Conservation (phyloP, 1,140 invertebrate species). For the Bombus superbus region DNA sequence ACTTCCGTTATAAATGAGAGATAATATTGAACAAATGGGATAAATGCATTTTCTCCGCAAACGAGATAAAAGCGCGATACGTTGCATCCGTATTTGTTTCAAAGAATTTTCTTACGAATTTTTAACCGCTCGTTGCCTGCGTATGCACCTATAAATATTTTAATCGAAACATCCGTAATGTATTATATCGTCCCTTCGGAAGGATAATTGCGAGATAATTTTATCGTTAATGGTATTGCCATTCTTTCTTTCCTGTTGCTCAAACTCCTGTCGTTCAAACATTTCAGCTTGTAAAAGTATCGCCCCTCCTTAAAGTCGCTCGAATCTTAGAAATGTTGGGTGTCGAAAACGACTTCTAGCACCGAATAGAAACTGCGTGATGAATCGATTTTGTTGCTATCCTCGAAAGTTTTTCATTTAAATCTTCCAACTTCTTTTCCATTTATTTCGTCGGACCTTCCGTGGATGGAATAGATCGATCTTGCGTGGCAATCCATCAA, state of each 20-base stretch:
- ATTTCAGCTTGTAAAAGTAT: neutral
- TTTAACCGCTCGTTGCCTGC: no score
- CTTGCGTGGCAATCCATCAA: conserved; percentile 17
- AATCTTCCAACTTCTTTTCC: neutral
- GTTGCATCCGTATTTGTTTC: no score
- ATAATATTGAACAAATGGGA: no score
- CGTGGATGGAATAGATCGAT: conserved; percentile 26
- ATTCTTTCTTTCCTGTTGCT: no score
- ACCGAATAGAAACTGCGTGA: neutral
- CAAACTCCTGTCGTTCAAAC: neutral
- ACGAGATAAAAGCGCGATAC: no score
- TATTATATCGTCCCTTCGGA: neutral
- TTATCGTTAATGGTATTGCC: no score
- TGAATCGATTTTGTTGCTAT: neutral
- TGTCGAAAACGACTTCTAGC: neutral
- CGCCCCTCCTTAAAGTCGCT: neutral
- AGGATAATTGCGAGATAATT: no score
- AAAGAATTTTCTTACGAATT: no score
- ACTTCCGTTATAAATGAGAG: no score
- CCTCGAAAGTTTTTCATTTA: neutral
- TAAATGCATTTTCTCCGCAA: no score
- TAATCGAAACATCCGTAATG: no score
- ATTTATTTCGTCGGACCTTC: conserved; percentile 7
- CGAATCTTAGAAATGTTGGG: neutral
- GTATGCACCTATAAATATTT: no score